Conservation (phyloP, 2,888 invertebrate genomes). For the Maniola hyperantus region DNA sequence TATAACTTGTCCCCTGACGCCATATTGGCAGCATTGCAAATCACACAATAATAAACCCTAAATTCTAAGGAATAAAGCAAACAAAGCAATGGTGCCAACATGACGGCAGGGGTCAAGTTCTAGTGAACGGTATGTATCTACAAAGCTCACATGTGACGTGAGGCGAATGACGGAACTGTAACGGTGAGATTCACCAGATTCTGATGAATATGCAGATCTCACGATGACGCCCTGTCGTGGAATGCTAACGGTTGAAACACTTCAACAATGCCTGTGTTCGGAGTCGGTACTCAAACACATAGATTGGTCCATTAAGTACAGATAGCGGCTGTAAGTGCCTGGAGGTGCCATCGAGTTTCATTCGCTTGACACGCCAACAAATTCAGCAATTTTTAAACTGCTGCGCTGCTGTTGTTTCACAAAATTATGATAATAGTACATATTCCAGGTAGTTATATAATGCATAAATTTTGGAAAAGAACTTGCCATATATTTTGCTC, state of each 20-base stretch:
- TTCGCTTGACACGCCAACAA: neutral
- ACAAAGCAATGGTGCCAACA: too few relatives aligned
- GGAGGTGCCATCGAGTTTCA: neutral
- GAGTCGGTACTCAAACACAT: conserved; percentile 33
- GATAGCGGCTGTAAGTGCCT: neutral
- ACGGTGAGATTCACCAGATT: conserved; percentile 68
- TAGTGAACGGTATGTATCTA: too few relatives aligned
- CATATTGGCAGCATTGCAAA: too few relatives aligned
- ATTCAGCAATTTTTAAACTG: neutral
- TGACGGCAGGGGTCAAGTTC: too few relatives aligned
- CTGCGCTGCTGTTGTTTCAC: neutral
- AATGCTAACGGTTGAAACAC: conserved; percentile 76
- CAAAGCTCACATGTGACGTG: conserved; percentile 43
- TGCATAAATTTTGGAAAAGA: too few relatives aligned
- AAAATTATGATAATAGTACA: too few relatives aligned
- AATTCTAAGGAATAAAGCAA: too few relatives aligned
- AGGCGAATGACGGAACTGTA: conserved; percentile 61
- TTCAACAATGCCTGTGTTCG: conserved; percentile 56
- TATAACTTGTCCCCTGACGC: too few relatives aligned
- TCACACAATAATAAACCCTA: too few relatives aligned
- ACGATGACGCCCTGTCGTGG: conserved; percentile 66
- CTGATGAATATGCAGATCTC: conserved; percentile 75
- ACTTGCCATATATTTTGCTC: too few relatives aligned
- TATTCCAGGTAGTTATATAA: too few relatives aligned
- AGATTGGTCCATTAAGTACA: neutral